phyloP scores from a whole-genome alignment of 2,888 invertebrate genomes.

The Aphodius granarius region DNA sequence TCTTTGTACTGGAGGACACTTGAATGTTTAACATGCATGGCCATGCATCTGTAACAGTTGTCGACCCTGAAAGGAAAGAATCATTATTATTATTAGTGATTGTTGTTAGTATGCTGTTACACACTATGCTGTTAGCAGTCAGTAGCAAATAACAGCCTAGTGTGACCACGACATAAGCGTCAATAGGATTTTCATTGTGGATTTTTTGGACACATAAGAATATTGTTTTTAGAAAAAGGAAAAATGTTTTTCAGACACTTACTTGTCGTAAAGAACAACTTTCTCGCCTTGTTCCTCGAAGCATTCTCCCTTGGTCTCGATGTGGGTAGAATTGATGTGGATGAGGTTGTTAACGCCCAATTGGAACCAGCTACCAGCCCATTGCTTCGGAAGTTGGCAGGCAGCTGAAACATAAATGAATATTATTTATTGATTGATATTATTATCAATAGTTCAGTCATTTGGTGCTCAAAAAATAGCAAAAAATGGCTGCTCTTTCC shows the following conservation, averaged over 20 bases:
- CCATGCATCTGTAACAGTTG: slow-evolving; percentile 74
- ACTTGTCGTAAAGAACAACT: slow-evolving; percentile 67
- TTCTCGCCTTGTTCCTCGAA: slow-evolving; percentile 68
- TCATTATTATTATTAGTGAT: not conserved
- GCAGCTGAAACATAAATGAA: slow-evolving; percentile 57
- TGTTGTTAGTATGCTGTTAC: not conserved
- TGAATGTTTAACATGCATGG: slow-evolving; percentile 74
- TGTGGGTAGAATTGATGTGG: slow-evolving; percentile 64
- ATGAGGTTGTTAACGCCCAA: slow-evolving; percentile 65
- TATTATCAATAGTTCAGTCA: not conserved
- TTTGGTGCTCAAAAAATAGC: no score
- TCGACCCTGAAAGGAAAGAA: slow-evolving; percentile 60
- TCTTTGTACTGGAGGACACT: slow-evolving; percentile 83
- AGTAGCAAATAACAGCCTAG: no score
- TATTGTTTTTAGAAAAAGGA: not conserved
- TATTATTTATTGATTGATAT: not conserved
- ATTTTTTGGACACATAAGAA: not conserved
- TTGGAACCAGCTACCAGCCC: slow-evolving; percentile 77
- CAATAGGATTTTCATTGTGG: no score
- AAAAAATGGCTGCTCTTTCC: no score
- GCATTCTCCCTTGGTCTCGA: slow-evolving; percentile 70
- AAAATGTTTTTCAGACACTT: slow-evolving; percentile 37
- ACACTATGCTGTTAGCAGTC: no score
- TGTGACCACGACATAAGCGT: not conserved
- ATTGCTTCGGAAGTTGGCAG: slow-evolving; percentile 69